Conservation (phyloP, 2,888 invertebrate species). For the Agrotis ipsilon region DNA sequence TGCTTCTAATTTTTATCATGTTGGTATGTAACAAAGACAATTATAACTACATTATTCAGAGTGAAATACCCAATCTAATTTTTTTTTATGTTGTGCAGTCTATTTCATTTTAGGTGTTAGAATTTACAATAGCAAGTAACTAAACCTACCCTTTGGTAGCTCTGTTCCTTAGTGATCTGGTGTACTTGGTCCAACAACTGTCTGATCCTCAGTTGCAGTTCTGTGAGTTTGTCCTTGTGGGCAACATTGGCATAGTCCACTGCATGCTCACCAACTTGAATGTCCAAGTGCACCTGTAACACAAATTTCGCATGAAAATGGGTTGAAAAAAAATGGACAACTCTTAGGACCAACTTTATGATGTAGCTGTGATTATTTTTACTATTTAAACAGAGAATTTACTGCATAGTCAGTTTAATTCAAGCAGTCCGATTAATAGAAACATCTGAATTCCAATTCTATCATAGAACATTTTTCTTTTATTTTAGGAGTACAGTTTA, state of each 20-base stretch:
- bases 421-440: not conserved
- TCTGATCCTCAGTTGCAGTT: slow-evolving; percentile 98
- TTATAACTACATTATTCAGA: too few relatives aligned
- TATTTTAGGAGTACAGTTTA: not conserved
- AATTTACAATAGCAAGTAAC: not conserved
- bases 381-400: not conserved
- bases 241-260: slow-evolving; percentile 99
- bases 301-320: slow-evolving; percentile 5
- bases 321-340: too few relatives aligned
- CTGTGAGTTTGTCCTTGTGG: slow-evolving; percentile 98
- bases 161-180: slow-evolving; percentile 99
- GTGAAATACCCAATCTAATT: too few relatives aligned
- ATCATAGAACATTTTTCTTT: not conserved
- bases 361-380: not conserved
- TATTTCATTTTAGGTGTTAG: not conserved
- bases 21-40: not conserved
- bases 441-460: not conserved
- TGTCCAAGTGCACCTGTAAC: slow-evolving; percentile 97
- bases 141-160: slow-evolving; percentile 97
- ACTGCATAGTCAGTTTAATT: too few relatives aligned
- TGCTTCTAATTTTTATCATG: not conserved
- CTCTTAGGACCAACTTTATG: not conserved
- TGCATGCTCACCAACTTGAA: slow-evolving; percentile 99
- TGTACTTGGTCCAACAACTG: slow-evolving; percentile 99
- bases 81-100: too few relatives aligned